These are phyloP conservation scores for Diaprepes abbreviatus DNA, from an alignment of 2,888 invertebrate species.

Conservation along the genomic window DNA sequence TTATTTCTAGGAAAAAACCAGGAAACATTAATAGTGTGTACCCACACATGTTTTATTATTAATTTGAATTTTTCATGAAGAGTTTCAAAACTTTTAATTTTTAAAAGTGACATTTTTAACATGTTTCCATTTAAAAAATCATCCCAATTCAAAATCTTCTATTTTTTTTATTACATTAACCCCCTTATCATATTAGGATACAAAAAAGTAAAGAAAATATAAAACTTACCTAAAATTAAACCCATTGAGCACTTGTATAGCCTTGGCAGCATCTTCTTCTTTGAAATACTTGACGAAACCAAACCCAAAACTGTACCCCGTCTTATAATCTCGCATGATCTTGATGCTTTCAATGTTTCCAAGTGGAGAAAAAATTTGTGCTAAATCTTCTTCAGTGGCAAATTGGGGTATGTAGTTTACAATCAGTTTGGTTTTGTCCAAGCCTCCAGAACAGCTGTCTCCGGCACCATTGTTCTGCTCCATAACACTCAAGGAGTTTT, in stretches of 20 bases:
- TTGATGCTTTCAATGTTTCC: conserved; percentile 92
- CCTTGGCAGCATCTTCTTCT: conserved; percentile 87
- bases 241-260: conserved; percentile 90
- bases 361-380: conserved; percentile 88
- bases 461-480: conserved; percentile 60
- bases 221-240: conserved; percentile 61
- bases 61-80: too few species aligned
- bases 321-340: conserved; percentile 90
- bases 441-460: conserved; percentile 57
- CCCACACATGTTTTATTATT: too few species aligned
- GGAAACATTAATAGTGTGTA: too few species aligned
- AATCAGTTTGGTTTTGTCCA: conserved; percentile 84
- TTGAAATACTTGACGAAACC: conserved; percentile 94
- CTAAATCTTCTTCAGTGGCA: conserved; percentile 91
- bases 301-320: conserved; percentile 96
- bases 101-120: too few species aligned
- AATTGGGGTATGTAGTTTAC: conserved; percentile 96
- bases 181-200: too few species aligned
- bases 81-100: too few species aligned
- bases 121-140: too few species aligned
- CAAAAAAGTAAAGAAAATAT: too few species aligned
- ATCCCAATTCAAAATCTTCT: too few species aligned
- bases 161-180: too few species aligned
- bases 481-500: conserved; percentile 35
- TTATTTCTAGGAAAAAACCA: conserved; percentile 79